phyloP scores from a whole-genome alignment of 2,888 invertebrate species.

The Entomobrya proxima region DNA sequence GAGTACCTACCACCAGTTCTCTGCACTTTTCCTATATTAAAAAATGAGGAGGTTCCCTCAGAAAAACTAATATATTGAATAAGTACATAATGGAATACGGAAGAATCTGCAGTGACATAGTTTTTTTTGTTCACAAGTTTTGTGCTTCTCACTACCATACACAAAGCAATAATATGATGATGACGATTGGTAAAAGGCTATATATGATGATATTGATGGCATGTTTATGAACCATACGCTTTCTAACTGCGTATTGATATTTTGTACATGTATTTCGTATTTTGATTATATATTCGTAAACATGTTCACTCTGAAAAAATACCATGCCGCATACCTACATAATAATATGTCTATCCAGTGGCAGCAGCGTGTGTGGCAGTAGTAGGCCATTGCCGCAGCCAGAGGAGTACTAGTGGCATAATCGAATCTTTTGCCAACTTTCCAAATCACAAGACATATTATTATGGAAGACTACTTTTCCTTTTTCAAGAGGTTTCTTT shows the following conservation, averaged over 20 bases:
- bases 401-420: conserved; percentile 5
- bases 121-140: too few species aligned
- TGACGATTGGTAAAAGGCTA: background rate
- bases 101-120: too few species aligned
- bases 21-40: too few species aligned
- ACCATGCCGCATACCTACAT: background rate
- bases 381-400: background rate
- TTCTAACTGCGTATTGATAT: background rate
- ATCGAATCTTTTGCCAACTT: conserved; percentile 65
- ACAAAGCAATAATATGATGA: background rate
- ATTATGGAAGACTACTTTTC: conserved; percentile 24
- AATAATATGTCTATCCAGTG: background rate
- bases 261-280: too few species aligned
- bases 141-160: background rate
- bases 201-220: background rate
- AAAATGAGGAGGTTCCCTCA: too few species aligned
- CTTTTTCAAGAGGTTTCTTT: conserved; percentile 50
- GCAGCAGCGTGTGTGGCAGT: background rate
- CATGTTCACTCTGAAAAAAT: background rate
- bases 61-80: too few species aligned
- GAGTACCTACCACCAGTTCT: too few species aligned
- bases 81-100: too few species aligned
- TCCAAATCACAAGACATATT: conserved; percentile 56
- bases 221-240: conserved; percentile 1
- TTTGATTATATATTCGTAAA: too few species aligned